phyloP scores from a whole-genome alignment of 2,888 invertebrate species.

The Nomada ruficornis region DNA sequence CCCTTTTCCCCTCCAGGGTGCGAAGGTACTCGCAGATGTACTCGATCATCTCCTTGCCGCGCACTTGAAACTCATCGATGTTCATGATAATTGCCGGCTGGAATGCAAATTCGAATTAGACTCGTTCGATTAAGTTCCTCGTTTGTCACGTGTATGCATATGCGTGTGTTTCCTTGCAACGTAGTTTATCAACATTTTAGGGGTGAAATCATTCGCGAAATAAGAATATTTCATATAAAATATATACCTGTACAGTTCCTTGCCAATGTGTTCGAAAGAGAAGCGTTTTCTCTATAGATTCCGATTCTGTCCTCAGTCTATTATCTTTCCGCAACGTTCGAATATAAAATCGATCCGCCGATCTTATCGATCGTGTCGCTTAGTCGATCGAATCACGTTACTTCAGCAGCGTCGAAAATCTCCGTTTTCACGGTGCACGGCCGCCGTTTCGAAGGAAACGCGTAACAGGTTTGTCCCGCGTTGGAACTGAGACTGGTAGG shows the following conservation, averaged over 20 bases:
- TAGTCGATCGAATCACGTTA: background rate
- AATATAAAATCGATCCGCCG: background rate
- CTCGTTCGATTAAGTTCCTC: constrained; percentile 11
- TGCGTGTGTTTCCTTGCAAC: constrained; percentile 51
- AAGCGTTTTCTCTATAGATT: background rate
- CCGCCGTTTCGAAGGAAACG: constrained; percentile 15
- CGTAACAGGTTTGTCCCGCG: constrained; percentile 65
- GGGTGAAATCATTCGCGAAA: constrained; percentile 12
- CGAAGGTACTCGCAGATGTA: constrained; percentile 96
- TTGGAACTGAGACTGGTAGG: constrained; percentile 74
- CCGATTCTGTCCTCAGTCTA: background rate
- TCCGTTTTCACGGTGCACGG: background rate
- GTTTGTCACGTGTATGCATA: constrained; percentile 29
- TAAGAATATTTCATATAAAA: background rate
- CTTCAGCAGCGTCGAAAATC: background rate
- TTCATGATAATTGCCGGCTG: constrained; percentile 88
- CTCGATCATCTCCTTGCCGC: constrained; percentile 97
- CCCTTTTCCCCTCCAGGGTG: constrained; percentile 91
- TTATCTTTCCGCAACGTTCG: background rate
- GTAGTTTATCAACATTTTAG: constrained; percentile 44
- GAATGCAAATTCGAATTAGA: constrained; percentile 53
- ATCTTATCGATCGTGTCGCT: background rate
- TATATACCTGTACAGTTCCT: background rate
- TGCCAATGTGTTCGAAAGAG: no score
- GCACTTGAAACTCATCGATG: constrained; percentile 93